A percentile compares a stretch with the other conserved stretches of the same genome.
These are phyloP conservation scores for Hoplodrina ambigua DNA, from an alignment of 2,888 invertebrate genomes.

Conservation along the genomic window DNA sequence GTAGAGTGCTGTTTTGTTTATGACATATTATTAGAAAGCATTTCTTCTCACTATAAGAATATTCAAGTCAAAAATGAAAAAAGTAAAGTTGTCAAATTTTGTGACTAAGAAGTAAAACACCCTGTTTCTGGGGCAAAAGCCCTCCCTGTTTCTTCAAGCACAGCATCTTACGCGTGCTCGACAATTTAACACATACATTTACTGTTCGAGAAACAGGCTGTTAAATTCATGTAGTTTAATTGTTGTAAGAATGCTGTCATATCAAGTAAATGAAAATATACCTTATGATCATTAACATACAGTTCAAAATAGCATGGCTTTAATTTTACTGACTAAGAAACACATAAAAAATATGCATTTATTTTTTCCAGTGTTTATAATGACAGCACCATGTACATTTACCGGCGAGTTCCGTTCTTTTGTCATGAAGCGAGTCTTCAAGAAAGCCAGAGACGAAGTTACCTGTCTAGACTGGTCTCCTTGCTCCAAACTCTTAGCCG, in stretches of 20 bases:
- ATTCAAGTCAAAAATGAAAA: no score
- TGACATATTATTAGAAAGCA: neutral
- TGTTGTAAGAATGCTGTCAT: no score
- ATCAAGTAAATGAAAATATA: no score
- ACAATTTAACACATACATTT: no score
- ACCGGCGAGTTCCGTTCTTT: slow-evolving; percentile 97
- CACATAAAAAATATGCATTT: neutral
- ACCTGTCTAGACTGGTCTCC: slow-evolving; percentile 97
- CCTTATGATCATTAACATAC: neutral
- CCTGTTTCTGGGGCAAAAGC: no score
- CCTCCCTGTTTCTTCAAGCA: no score
- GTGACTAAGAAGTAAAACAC: no score
- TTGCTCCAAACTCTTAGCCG: slow-evolving; percentile 97
- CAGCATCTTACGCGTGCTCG: no score
- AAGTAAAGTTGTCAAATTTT: no score
- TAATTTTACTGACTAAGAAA: neutral
- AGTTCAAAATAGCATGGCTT: neutral
- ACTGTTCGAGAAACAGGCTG: no score
- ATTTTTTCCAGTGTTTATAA: slow-evolving; percentile 93
- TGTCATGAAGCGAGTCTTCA: slow-evolving; percentile 95
- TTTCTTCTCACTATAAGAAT: no score
- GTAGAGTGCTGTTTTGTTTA: slow-evolving; percentile 79
- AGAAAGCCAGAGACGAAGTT: slow-evolving; percentile 95
- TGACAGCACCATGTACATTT: slow-evolving; percentile 95
- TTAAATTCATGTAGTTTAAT: no score